Evolutionary conservation across 2,888 invertebrate species (phyloP).

Genomic region (Horisme vitalbata): DNA sequence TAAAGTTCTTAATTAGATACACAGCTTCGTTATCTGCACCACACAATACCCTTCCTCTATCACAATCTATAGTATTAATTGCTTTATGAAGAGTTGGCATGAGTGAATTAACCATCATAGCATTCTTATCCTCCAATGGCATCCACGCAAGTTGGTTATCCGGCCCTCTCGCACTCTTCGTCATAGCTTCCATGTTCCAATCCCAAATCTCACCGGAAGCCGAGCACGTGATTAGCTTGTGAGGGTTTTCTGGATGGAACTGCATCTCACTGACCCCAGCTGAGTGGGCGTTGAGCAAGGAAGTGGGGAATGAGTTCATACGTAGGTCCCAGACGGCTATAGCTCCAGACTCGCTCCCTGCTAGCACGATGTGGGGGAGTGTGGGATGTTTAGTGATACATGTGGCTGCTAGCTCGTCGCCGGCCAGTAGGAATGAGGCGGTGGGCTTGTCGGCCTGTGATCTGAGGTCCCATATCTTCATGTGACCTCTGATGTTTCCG

Average conservation of each 20-base stretch:
- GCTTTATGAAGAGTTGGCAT: slow-evolving; percentile 89
- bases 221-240: slow-evolving; percentile 92
- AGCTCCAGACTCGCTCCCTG: slow-evolving; percentile 93
- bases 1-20: slow-evolving; percentile 88
- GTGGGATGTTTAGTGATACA: slow-evolving; percentile 93
- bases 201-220: slow-evolving; percentile 94
- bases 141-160: slow-evolving; percentile 84
- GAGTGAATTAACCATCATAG: slow-evolving; percentile 88
- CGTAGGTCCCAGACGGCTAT: slow-evolving; percentile 95
- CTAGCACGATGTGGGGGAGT: slow-evolving; percentile 91
- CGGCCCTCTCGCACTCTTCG: slow-evolving; percentile 59
- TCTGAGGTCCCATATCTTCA: slow-evolving; percentile 94
- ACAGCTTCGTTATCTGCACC: slow-evolving; percentile 95
- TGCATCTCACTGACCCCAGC: slow-evolving; percentile 91
- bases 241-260: slow-evolving; percentile 93
- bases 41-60: slow-evolving; percentile 88
- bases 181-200: slow-evolving; percentile 88
- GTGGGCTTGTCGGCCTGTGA: slow-evolving; percentile 84
- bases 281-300: slow-evolving; percentile 90
- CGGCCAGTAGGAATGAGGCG: slow-evolving; percentile 88
- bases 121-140: slow-evolving; percentile 86
- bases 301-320: slow-evolving; percentile 91
- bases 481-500: slow-evolving; percentile 93
- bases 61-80: slow-evolving; percentile 91
- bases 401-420: slow-evolving; percentile 88